Evolutionary conservation across 2,888 invertebrate genomes (phyloP).

Genomic region (Yponomeuta evonymella): DNA sequence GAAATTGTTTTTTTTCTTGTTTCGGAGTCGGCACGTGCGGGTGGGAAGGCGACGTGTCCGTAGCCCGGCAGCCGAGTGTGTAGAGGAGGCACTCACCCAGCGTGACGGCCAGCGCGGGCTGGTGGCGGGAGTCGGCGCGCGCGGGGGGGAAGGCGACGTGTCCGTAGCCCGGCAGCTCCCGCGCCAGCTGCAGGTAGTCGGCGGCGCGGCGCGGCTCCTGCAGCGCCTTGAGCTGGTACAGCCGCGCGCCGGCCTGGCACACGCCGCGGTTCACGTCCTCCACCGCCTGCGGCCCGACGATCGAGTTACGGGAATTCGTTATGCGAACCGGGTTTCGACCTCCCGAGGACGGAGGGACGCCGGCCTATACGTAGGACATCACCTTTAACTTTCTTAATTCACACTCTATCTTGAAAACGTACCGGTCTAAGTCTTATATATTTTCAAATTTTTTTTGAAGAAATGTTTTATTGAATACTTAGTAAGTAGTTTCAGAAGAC

Average conservation of each 20-base stretch:
- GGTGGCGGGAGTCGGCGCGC: constrained; percentile 82
- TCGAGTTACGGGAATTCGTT: no score
- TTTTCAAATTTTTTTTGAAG: no score
- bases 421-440: no score
- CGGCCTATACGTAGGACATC: no score
- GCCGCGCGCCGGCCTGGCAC: constrained; percentile 90
- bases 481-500: no score
- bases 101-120: constrained; percentile 78
- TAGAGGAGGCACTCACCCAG: constrained; percentile 40
- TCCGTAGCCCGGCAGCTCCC: constrained; percentile 93
- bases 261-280: constrained; percentile 97
- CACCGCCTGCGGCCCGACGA: constrained; percentile 77
- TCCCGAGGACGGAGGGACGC: no score
- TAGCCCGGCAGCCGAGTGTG: constrained; percentile 81
- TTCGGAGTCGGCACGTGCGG: constrained; percentile 87
- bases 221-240: constrained; percentile 97
- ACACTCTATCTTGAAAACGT: no score
- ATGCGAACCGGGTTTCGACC: no score
- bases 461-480: no score
- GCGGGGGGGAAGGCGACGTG: constrained; percentile 97
- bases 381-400: no score
- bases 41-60: constrained; percentile 95
- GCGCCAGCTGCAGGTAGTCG: constrained; percentile 90
- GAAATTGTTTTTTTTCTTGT: no score
- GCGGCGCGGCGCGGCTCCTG: constrained; percentile 87